Evolutionary conservation across 2,888 invertebrate genomes (phyloP).

Genomic region (Drosophila dives): DNA sequence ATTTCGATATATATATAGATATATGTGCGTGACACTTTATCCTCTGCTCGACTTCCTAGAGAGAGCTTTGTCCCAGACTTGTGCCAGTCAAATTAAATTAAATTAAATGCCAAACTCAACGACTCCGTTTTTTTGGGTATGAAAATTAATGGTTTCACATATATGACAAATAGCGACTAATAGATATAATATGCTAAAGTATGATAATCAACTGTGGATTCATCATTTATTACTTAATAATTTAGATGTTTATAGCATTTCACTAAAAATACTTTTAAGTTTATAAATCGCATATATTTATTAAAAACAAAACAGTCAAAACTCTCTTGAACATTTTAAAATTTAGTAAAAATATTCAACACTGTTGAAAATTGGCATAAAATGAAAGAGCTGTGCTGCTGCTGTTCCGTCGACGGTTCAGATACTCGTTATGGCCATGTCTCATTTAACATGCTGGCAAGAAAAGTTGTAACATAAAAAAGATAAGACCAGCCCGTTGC

Average conservation of each 20-base stretch:
- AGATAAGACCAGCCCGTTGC: slow-evolving; percentile 53
- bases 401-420: slow-evolving; percentile 14
- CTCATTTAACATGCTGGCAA: slow-evolving; percentile 41
- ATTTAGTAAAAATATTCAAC: background rate
- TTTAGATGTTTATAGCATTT: background rate
- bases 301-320: background rate
- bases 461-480: slow-evolving; percentile 71
- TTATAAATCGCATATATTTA: background rate
- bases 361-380: background rate
- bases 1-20: background rate
- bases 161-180: slow-evolving; percentile 38
- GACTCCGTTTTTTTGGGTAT: slow-evolving; percentile 35
- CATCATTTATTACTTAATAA: background rate
- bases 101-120: slow-evolving; percentile 82
- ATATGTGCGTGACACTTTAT: slow-evolving; percentile 36
- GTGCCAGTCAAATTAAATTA: slow-evolving; percentile 80
- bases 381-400: background rate
- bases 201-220: background rate
- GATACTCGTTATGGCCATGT: slow-evolving; percentile 25
- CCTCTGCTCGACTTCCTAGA: slow-evolving; percentile 34
- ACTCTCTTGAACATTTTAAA: background rate
- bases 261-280: background rate
- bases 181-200: slow-evolving; percentile 23
- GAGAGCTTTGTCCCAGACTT: slow-evolving; percentile 55
- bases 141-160: slow-evolving; percentile 46